Base-by-base conservation (phyloP, 2,888 invertebrate species). In the Ochropacha duplaris region DNA sequence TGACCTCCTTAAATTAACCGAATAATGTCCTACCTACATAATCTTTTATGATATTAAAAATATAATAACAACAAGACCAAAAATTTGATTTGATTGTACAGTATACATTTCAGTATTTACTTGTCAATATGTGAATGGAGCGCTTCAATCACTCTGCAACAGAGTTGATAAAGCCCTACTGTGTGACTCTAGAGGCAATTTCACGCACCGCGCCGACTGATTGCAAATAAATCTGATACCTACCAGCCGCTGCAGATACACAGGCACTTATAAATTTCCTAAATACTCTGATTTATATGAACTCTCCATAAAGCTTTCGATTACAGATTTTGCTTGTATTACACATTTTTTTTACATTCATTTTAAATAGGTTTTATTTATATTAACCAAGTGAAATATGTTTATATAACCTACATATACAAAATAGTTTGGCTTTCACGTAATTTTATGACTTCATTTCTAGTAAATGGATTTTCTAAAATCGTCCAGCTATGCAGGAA, bases 81-180 rank as follows among this genome's bases (percentile, higher is more conserved):
- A n/a, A n/a, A n/a, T n/a, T n/a, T n/a, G n/a, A n/a, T n/a, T n/a
- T n/a, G n/a, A n/a, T n/a, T n/a, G 36, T n/a, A n/a, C 5, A 36
- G 5, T 16, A 16, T 16, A 39, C n/a, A 39, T 4, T 44, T 19
- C 19, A 44, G 19, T 19, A 12, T 19, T 52, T 16, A 26, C 16
- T 57, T 50, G 54, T 22, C 60, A 62, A 59, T 62, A 12, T 60
- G 64, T 56, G 65, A 64, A 55, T 58, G 58, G 61, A 66, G 68
- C 55, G 56, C 67, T 74, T 72, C 73, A 72, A 73, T 76, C 68
- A 68, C 64, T 62, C 57, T 58, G 59, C 56, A 68, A 64, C 59
- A 65, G 61, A 66, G 73, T 79, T 78, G 76, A 81, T 82, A 78
- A 78, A 80, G 75, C 72, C 58, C 59, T 65, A 60, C 58, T 59